Conservation (phyloP, 2,888 invertebrate species). For the Choreutis nemorana region DNA sequence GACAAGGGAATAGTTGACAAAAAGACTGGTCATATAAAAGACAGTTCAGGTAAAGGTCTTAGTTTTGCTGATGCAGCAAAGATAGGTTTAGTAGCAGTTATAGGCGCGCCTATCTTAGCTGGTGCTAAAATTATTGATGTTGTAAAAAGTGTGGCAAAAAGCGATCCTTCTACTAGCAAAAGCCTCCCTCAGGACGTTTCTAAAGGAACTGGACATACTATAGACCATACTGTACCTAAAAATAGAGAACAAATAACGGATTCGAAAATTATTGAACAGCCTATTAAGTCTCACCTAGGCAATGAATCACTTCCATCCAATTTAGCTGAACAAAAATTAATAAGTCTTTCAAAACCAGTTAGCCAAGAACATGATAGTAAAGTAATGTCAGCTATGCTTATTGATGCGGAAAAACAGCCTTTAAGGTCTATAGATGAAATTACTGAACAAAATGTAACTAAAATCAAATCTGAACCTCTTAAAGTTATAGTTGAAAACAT, state of each 20-base stretch:
- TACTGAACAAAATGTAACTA: constrained; percentile 50
- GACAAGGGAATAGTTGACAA: constrained; percentile 77
- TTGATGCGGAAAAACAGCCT: constrained; percentile 55
- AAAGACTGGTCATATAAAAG: constrained; percentile 71
- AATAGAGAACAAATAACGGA: constrained; percentile 18
- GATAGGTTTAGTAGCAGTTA: constrained; percentile 75
- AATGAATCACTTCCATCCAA: constrained; percentile 16
- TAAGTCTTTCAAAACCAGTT: constrained; percentile 14
- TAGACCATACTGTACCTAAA: constrained; percentile 12
- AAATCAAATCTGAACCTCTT: constrained; percentile 27
- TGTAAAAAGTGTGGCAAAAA: constrained; percentile 64
- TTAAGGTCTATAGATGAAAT: constrained; percentile 54
- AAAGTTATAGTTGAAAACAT: constrained; percentile 53
- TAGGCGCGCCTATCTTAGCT: constrained; percentile 78
- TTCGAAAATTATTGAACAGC: constrained; percentile 21
- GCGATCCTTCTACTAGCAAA: constrained; percentile 77
- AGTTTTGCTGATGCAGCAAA: constrained; percentile 78
- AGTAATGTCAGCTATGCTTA: constrained; percentile 38
- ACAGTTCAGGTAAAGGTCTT: constrained; percentile 71
- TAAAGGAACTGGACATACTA: constrained; percentile 25
- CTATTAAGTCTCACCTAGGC: constrained; percentile 19
- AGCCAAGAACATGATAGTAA: constrained; percentile 27
- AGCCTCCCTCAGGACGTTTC: constrained; percentile 73
- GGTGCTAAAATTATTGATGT: constrained; percentile 72
- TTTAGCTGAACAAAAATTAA: constrained; percentile 13